Evolutionary conservation across 1,140 invertebrate species (phyloP).

Genomic region (Drosophila kanapiae): DNA sequence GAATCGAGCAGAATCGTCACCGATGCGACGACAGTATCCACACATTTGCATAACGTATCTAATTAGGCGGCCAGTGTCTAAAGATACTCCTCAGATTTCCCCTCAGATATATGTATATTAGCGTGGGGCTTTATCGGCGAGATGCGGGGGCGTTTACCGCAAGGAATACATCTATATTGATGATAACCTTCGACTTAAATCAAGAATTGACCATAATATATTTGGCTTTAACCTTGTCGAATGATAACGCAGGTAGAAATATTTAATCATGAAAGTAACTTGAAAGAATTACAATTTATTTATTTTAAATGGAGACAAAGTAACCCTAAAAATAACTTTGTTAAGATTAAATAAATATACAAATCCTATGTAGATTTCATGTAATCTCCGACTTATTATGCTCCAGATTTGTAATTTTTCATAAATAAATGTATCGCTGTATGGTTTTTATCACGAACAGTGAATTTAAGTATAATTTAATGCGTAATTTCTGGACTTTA

Average conservation of each 20-base stretch:
- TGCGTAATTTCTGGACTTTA: constrained; percentile 46
- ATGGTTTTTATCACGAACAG: constrained; percentile 11
- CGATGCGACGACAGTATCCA: constrained; percentile 35
- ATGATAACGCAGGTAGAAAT: background rate
- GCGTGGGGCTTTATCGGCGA: background rate
- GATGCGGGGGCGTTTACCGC: constrained; percentile 11
- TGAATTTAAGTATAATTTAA: constrained; percentile 29
- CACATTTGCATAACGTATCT: constrained; percentile 76
- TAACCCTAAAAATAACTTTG: background rate
- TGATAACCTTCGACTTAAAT: background rate
- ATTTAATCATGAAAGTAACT: background rate
- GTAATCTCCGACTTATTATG: background rate
- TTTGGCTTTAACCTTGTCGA: constrained; percentile 2
- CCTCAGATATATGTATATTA: constrained; percentile 4
- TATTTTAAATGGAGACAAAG: background rate
- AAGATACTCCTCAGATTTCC: constrained; percentile 21
- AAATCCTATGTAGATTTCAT: background rate
- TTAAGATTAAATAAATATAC: background rate
- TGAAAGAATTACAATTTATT: background rate
- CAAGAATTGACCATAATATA: constrained; percentile 4
- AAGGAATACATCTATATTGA: constrained; percentile 3
- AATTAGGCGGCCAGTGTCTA: constrained; percentile 54
- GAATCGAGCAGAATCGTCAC: constrained; percentile 43
- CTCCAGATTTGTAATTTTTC: background rate
- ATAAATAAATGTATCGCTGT: constrained; percentile 3